phyloP scores from a whole-genome alignment of 2,797 vertebrate species.

The Enteromius treurensis region DNA sequence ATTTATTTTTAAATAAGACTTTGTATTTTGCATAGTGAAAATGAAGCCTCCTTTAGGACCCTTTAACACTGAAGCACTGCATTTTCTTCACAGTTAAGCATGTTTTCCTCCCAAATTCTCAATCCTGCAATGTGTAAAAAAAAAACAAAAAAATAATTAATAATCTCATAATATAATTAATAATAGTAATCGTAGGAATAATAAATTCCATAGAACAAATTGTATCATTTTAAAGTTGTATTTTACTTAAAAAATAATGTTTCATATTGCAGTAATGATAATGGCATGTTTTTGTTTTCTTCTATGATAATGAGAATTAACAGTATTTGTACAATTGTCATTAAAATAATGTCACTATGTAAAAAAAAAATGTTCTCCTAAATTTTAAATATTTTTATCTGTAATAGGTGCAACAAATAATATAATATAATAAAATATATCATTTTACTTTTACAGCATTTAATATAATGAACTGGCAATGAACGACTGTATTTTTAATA shows the following conservation, averaged over 20 bases:
- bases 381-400: not conserved
- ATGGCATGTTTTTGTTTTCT: not conserved
- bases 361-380: not conserved
- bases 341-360: not conserved
- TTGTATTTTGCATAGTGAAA: not conserved
- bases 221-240: not conserved
- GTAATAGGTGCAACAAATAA: not conserved
- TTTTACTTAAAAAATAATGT: conserved; percentile 11
- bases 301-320: not conserved
- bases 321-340: not conserved
- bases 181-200: not conserved
- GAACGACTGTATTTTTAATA: too few relatives aligned
- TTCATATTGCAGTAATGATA: not conserved
- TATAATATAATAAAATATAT: too few relatives aligned
- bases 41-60: not conserved
- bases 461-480: too few relatives aligned
- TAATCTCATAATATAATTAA: not conserved
- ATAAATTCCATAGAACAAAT: not conserved
- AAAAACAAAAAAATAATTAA: not conserved
- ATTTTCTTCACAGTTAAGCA: not conserved
- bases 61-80: not conserved
- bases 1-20: not conserved
- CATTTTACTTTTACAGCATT: too few relatives aligned
- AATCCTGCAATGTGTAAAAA: not conserved
- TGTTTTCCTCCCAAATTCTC: not conserved